phyloP scores from a whole-genome alignment of 2,888 invertebrate genomes.

The Lordiphosa andalusiaca region DNA sequence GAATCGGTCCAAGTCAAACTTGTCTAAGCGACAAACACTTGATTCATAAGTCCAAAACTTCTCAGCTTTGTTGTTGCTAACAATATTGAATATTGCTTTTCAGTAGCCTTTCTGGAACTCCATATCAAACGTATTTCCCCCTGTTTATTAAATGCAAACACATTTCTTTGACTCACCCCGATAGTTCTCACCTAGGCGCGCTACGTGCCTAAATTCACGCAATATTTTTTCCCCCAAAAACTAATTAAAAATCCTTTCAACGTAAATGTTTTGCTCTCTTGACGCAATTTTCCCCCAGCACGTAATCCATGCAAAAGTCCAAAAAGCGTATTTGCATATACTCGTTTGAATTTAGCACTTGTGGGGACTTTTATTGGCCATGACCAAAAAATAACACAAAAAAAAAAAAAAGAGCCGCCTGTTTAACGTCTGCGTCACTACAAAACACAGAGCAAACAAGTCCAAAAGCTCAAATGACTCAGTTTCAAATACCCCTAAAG shows the following conservation, averaged over 20 bases:
- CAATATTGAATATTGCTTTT: too few relatives aligned
- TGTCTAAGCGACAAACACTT: too few relatives aligned
- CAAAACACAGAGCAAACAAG: constrained; percentile 8
- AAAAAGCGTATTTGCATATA: background rate
- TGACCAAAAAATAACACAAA: background rate
- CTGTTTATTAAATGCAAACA: background rate
- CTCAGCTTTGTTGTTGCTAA: too few relatives aligned
- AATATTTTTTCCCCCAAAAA: background rate
- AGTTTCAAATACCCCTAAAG: constrained; percentile 14
- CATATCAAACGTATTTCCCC: background rate
- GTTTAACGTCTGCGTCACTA: background rate
- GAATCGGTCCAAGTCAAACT: too few relatives aligned
- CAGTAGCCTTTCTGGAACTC: too few relatives aligned
- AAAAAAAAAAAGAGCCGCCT: background rate
- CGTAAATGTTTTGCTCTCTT: background rate
- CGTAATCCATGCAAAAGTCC: constrained; percentile 7
- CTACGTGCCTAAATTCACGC: constrained; percentile 8
- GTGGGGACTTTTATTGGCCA: constrained; percentile 5
- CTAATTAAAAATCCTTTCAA: constrained; percentile 10
- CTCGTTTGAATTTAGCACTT: background rate
- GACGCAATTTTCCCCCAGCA: constrained; percentile 3
- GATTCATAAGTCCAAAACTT: too few relatives aligned
- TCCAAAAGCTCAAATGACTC: constrained; percentile 55
- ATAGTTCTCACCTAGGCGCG: background rate
- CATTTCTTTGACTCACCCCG: constrained; percentile 1